Base-by-base conservation (phyloP, 92 coral and sea anemone species). In the Parazoanthus atlanticus region DNA sequence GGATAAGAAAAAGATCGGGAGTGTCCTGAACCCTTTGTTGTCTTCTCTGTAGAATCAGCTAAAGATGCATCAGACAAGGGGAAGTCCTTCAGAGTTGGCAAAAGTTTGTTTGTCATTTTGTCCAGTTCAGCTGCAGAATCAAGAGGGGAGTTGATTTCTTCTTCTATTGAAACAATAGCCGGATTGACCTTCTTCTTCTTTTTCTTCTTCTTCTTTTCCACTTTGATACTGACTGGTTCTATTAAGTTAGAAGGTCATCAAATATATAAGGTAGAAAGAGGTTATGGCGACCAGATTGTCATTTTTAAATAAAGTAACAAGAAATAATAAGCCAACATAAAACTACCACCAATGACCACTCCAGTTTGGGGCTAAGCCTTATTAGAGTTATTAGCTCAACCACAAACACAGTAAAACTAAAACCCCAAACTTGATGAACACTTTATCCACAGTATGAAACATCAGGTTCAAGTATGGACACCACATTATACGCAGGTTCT, bases 111-210 rank as follows among this genome's bases (percentile, higher is more conserved):
- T 46, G 81, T 40, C 49, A 26, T 38, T 86, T 61, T 52, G 34
- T 77, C 82, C 49, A 86, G 38, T 34, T 64, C 82, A 54, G 33
- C 25, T 49, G 54, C 33, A 5, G 74, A 86, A 54, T 77, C 26
- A 77, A 40, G 26, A 11, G 43, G 26, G 66, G 81, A 33, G 47
- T 85, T 88, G 40, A 82, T 92, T 56, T 88, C 94, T 32, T 88
- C 97, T 79, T 95, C 99, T 28, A 97, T 93, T 6, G 95, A 89
- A 43, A 91, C 98, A 58, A 96, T 94, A 9, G 98, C 97, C 2
- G 96, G 93, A 76, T 69, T 90, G 66, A 89, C 88, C 88, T 91
- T 91, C 89, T 94, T 97, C 85, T 94, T 95, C 90, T 90, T 95
- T 77, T 92, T 92, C 89, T 93, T 95, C 89, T 93, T 97, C 84